Base-by-base conservation (phyloP, 2,113 vertebrate species). In the Pluvialis apricaria region DNA sequence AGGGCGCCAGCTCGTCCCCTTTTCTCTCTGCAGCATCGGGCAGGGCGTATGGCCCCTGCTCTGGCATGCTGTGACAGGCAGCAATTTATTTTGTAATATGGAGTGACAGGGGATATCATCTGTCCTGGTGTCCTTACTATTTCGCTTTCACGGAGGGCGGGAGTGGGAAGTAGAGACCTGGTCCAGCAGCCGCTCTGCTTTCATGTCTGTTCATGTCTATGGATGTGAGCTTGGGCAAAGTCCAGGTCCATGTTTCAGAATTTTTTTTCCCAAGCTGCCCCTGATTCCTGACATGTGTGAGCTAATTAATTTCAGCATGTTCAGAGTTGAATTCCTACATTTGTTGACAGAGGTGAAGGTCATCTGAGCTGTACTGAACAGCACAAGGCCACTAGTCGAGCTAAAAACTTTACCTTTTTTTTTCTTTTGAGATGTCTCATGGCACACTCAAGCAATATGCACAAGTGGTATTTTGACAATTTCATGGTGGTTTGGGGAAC, bases 1-100 rank as follows among this genome's bases (percentile, higher is more conserved):
- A 25, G 88, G 0, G 0, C 51, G 5, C 55, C 81, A 49, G 58
- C 66, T 80, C 3, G 1, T 17, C 13, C 58, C 24, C 19, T 47
- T 38, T 40, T 25, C 21, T 55, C 49, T 22, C 10, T 4, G 52
- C 61, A 76, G 60, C 51, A 3, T 0, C 0, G 10, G 54, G 83
- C 84, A 78, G 49, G 34, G 12, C 4, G 24, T 10, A 14, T 31
- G 69, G 3, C 58, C 42, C 29, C 25, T 42, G 86, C 24, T 38
- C 10, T 9, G 19, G 13, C 18, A 3, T 2, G 8, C 26, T 82
- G 82, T 49, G 91, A 62, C 36, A 66, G 64, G 16, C 62, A 66
- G 32, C 4, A 68, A 64, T 55, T 34, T 82, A 31, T 28, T 68
- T 6, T 58, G 77, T 71, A 44, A 6, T 21, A 0, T 15, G 15